Percentiles rank a stretch among this genome's conserved stretches.
These are phyloP conservation scores for Caradrina kadenii DNA, from an alignment of 2,888 invertebrate species.

Conservation along the genomic window DNA sequence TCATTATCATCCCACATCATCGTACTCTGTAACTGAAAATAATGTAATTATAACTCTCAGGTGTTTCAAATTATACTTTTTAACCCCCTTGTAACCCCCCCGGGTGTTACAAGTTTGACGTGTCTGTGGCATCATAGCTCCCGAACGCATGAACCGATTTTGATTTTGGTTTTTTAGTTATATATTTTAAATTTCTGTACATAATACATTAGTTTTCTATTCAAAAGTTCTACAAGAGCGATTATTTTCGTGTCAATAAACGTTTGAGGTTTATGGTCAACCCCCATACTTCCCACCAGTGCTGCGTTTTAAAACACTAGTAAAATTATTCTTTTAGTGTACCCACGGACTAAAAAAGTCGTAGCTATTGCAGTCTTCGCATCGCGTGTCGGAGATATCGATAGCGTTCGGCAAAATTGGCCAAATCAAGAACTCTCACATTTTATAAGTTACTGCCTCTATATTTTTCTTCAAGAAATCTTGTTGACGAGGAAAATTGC, in stretches of 20 bases:
- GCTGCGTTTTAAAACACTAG: constrained; percentile 27
- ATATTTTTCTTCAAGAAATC: constrained; percentile 35
- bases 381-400: constrained; percentile 29
- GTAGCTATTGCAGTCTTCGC: constrained; percentile 41
- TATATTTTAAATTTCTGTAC: too few relatives aligned
- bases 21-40: too few relatives aligned
- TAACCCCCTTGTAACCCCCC: too few relatives aligned
- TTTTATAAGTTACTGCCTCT: constrained; percentile 23
- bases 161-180: too few relatives aligned
- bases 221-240: not conserved
- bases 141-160: too few relatives aligned
- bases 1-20: too few relatives aligned
- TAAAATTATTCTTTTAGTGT: constrained; percentile 17
- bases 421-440: constrained; percentile 57
- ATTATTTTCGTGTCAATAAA: constrained; percentile 17
- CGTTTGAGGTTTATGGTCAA: not conserved
- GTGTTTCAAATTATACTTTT: too few relatives aligned
- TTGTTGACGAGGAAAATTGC: constrained; percentile 20
- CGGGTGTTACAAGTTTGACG: too few relatives aligned
- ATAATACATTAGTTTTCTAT: too few relatives aligned
- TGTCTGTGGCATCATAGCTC: too few relatives aligned
- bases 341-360: constrained; percentile 32
- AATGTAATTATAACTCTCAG: too few relatives aligned
- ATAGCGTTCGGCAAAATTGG: constrained; percentile 51
- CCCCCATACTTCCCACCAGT: constrained; percentile 1